Evolutionary conservation across 2,888 invertebrate genomes (phyloP), one percentile per base, ranked within the genome.

Genomic region (Meiosimyza decipiens): DNA sequence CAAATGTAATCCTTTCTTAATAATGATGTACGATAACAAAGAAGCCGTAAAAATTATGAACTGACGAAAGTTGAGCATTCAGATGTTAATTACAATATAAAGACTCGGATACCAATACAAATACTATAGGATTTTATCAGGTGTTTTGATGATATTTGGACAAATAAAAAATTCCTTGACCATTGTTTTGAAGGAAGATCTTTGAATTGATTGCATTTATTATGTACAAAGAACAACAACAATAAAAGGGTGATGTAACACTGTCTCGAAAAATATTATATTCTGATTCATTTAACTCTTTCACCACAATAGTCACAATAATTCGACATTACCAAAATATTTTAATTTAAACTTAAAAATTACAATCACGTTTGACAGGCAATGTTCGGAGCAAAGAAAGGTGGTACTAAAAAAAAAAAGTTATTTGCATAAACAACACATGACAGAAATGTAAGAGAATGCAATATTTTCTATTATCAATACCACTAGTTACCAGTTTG

Each of bases 41-140:
- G 40, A 6, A 40, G 40, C 40, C 40, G 9, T 40, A 62, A 40
- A 22, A 54, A 66, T 54, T 33, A 66, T 66, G 3, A 33, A 15
- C 66, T 66, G 66, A 33, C 66, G 52, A 66, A 66, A 66, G 28
- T 54, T 52, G 66, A 66, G 7, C 40, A 52, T 54, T 66, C 66
- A 51, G 13, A 49, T 66, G 54, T 50, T 51, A 54, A 66, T 66
- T 52, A 9, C 60, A 62, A n/a, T 11, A 16, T 15, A 62, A 40
- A 62, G 60, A 40, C 40, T 33, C 33, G 3, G 33, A 47, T 62
- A n/a, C 7, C 40, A 15, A 60, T 1, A 40, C 60, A 60, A 33
- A 60, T 5, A 22, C 11, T 60, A 33, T 60, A 33, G 22, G 40
- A 62, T 62, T 40, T 15, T 22, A 57, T 57, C 57, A 57, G 57